Evolutionary conservation across 2,113 vertebrate genomes (phyloP), one percentile per base, ranked within the genome.

Genomic region (Scomber japonicus): DNA sequence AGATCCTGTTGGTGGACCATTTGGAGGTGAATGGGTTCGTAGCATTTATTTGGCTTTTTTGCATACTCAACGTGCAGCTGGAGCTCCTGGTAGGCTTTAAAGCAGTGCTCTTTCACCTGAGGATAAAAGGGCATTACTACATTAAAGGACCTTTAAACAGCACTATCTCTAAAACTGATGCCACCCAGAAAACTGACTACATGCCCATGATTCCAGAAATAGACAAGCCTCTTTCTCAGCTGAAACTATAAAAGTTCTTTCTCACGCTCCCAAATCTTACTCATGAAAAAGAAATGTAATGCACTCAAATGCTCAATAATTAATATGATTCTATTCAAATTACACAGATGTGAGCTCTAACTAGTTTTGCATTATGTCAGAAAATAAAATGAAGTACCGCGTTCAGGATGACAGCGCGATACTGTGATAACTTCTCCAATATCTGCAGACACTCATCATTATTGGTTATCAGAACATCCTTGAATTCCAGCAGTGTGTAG

Each of bases 61-160:
- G 80, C 83, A 7, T 62, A 82, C 45, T 94, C 71, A 3, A 94
- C 55, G 54, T 89, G 87, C 54, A 81, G 68, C 64, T 95, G 95
- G 30, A 96, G 83, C 50, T 93, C 89, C 40, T 92, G 88, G 3
- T 92, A 89, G 72, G 88, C 90, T 35, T 67, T 76, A 67, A 94
- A 95, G 8, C 93, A 94, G 69, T 94, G 91, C 5, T 95, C 84
- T 0, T 89, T 95, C n/a, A 96, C 89, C 96, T 97, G 88, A 45
- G 45, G 50, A 56, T 3, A 49, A 35, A 30, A 60, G 0, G 63
- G 1, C n/a, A 40, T 16, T 14, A 10, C 4, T 11, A 15, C 15
- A 45, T 2, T 17, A 54, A 13, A 12, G 46, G 65, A 60, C 31
- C 40, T 68, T 51, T 68, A 27, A 35, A 9, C 9, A 40, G 35